A percentile compares a stretch with the other conserved stretches of the same genome.
phyloP scores from a whole-genome alignment of 2,888 invertebrate genomes.

The Drosophila macrospina region DNA sequence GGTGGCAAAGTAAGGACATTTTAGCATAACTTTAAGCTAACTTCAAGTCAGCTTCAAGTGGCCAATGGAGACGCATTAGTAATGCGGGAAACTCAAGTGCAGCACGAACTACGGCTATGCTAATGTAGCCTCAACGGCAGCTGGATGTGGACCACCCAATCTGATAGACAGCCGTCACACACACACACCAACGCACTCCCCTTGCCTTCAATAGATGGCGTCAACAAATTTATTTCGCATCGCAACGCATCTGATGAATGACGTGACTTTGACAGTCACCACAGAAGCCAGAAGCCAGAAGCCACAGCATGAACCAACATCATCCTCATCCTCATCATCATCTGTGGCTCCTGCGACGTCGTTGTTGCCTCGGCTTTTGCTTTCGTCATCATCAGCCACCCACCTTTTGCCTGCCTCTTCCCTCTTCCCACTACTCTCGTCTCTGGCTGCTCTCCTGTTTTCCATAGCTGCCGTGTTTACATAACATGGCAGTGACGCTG shows the following conservation, averaged over 20 bases:
- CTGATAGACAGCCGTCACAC: conserved; percentile 7
- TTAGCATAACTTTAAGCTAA: conserved; percentile 18
- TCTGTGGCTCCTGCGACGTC: neutral
- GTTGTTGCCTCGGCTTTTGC: conserved; percentile 26
- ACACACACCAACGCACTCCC: conserved; percentile 3
- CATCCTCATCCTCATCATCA: conserved; percentile 31
- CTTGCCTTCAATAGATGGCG: conserved; percentile 54
- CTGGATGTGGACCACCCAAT: conserved; percentile 45
- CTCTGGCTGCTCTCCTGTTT: neutral
- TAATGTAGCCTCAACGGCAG: conserved; percentile 23
- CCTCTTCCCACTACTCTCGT: neutral
- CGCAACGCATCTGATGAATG: conserved; percentile 73
- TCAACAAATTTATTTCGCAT: conserved; percentile 73
- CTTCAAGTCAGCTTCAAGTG: conserved; percentile 23
- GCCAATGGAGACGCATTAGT: conserved; percentile 37
- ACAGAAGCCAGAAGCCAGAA: neutral
- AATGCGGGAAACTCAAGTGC: conserved; percentile 40
- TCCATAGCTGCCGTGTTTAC: conserved; percentile 55
- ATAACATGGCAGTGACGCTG: conserved; percentile 64
- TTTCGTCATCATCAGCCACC: conserved; percentile 43
- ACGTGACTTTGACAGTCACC: conserved; percentile 61
- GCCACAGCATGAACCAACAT: conserved; percentile 25
- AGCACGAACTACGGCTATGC: conserved; percentile 36
- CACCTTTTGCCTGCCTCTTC: neutral
- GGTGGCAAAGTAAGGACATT: conserved; percentile 15